A percentile compares a stretch with the other conserved stretches of the same genome.
These are phyloP conservation scores for Mnemiopsis leidyi DNA, from an alignment of 37 sponge, comb jelly and placozoan genomes.

Conservation along the genomic window DNA sequence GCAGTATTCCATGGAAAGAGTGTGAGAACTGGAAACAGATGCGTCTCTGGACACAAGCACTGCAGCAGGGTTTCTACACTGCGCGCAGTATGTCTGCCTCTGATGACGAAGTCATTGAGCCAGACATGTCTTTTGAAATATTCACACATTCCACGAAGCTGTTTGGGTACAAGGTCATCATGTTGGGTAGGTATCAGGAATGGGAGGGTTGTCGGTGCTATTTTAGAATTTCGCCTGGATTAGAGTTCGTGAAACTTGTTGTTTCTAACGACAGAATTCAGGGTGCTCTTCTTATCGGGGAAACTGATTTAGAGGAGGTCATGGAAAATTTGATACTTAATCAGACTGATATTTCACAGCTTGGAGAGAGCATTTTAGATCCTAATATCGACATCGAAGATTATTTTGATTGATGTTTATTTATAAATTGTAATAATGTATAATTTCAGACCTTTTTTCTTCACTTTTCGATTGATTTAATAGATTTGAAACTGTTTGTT, in stretches of 20 bases:
- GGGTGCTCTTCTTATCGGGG: conserved; percentile 94
- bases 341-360: conserved; percentile 83
- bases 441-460: background rate
- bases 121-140: conserved; percentile 96
- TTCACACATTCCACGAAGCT: conserved; percentile 97
- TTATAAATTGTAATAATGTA: background rate
- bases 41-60: conserved; percentile 96
- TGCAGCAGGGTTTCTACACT: conserved; percentile 96
- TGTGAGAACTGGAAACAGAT: conserved; percentile 73
- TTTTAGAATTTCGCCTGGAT: background rate
- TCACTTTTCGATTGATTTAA: too few species aligned
- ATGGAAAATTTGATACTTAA: conserved; percentile 97
- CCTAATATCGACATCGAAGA: conserved; percentile 96
- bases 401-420: conserved; percentile 85
- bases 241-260: conserved; percentile 90
- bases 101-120: conserved; percentile 70
- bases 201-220: conserved; percentile 34
- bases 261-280: conserved; percentile 80
- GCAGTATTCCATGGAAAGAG: conserved; percentile 75
- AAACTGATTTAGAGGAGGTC: conserved; percentile 95
- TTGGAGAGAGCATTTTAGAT: conserved; percentile 87
- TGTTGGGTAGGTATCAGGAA: conserved; percentile 4
- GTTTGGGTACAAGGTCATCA: conserved; percentile 87
- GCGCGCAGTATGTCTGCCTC: conserved; percentile 77
- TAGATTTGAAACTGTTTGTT: too few species aligned